phyloP scores from a whole-genome alignment of 1,140 invertebrate species.

The Leptopilina boulardi region DNA sequence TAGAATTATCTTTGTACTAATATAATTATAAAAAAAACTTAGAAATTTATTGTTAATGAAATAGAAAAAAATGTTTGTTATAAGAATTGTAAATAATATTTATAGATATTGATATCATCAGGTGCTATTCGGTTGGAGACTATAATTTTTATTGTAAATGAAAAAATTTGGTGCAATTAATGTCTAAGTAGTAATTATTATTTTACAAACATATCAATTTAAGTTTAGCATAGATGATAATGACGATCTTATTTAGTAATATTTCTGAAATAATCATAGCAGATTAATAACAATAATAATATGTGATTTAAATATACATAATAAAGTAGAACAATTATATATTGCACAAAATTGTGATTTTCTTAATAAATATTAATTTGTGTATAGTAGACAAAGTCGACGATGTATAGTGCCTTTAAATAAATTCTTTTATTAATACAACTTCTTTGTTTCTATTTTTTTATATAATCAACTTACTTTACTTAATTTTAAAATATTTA shows the following conservation, averaged over 20 bases:
- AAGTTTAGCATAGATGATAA: neutral
- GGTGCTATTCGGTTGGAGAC: neutral
- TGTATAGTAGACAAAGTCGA: neutral
- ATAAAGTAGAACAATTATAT: neutral
- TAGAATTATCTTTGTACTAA: too few relatives aligned
- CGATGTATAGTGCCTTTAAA: slow-evolving; percentile 37
- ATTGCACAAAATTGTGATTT: slow-evolving; percentile 5
- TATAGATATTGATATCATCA: neutral
- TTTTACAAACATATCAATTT: slow-evolving; percentile 10
- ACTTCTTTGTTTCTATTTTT: neutral
- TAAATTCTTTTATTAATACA: slow-evolving; percentile 19
- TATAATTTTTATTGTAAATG: neutral
- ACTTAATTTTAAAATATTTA: neutral
- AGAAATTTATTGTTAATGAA: too few relatives aligned
- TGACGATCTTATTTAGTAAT: too few relatives aligned
- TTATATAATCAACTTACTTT: neutral
- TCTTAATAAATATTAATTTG: neutral
- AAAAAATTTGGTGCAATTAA: neutral
- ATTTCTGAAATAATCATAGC: too few relatives aligned
- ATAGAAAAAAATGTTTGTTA: too few relatives aligned
- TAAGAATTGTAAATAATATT: too few relatives aligned
- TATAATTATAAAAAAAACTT: too few relatives aligned
- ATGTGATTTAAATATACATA: too few relatives aligned
- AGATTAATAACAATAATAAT: too few relatives aligned
- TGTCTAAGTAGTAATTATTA: slow-evolving; percentile 21